Evolutionary conservation across 2,888 invertebrate species (phyloP).

Genomic region (Euzetes globulus): DNA sequence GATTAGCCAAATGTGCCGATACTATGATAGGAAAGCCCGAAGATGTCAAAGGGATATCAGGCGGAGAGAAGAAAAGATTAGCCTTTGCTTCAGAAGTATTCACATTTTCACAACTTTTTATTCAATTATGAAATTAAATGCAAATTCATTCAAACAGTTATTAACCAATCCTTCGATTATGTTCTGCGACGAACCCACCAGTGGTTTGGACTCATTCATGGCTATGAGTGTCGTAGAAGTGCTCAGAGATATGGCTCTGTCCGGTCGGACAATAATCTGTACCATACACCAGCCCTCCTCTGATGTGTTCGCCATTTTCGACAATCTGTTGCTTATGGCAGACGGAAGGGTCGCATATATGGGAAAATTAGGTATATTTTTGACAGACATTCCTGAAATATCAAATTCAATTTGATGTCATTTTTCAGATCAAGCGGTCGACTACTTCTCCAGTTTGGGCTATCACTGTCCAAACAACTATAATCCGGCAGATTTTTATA

Average conservation of each 20-base stretch:
- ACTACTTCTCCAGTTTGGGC: conserved; percentile 48
- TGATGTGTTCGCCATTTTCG: conserved; percentile 51
- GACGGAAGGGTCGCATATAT: conserved; percentile 53
- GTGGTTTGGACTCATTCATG: conserved; percentile 93
- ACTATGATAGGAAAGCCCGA: conserved; percentile 84
- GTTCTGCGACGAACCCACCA: conserved; percentile 96
- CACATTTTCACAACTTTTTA: conserved; percentile 16
- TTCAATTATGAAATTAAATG: not conserved
- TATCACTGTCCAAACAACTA: conserved; percentile 49
- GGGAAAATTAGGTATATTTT: conserved; percentile 47
- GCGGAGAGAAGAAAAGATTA: conserved; percentile 89
- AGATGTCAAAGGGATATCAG: conserved; percentile 80
- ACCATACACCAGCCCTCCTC: conserved; percentile 55
- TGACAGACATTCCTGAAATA: not conserved
- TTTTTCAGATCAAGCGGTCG: conserved; percentile 44
- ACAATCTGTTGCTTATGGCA: conserved; percentile 51
- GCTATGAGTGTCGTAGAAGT: conserved; percentile 84
- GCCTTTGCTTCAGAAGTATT: conserved; percentile 89
- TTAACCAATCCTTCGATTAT: conserved; percentile 87
- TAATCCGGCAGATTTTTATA: conserved; percentile 53
- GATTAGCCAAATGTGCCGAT: conserved; percentile 78
- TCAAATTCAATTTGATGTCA: not conserved
- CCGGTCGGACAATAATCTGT: conserved; percentile 52
- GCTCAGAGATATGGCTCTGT: conserved; percentile 46
- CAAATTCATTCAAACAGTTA: conserved; percentile 54